These are phyloP conservation scores for Polydrusus tereticollis DNA, from an alignment of 2,888 invertebrate species.

Conservation along the genomic window DNA sequence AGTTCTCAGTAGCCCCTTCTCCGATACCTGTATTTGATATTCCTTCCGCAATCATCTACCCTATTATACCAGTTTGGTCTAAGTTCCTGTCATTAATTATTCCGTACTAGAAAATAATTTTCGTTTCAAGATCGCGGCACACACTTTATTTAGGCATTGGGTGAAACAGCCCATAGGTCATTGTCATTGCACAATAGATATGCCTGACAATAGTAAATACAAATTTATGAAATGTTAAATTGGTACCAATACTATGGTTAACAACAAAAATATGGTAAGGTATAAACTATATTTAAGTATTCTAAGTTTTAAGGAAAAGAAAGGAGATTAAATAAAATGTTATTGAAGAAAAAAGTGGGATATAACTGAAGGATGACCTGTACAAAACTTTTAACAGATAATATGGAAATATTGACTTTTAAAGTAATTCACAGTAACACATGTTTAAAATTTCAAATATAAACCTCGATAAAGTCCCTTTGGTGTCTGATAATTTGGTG, in stretches of 20 bases:
- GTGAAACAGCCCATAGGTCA: no score
- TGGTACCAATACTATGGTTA: neutral
- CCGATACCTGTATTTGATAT: no score
- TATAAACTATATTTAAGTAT: neutral
- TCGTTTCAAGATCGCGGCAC: no score
- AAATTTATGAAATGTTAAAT: no score
- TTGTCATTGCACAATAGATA: no score
- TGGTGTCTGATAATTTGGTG: conserved; percentile 32
- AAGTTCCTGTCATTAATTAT: no score
- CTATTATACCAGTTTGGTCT: no score
- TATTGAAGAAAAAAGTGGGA: conserved; percentile 5
- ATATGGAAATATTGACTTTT: neutral
- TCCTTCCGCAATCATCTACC: no score
- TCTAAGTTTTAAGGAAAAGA: neutral
- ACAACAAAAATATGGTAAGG: neutral
- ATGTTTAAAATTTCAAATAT: neutral
- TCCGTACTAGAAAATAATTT: no score
- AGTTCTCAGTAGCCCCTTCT: no score
- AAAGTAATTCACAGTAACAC: neutral
- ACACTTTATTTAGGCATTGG: no score
- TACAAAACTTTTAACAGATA: neutral
- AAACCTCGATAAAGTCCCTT: neutral
- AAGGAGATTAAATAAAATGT: neutral
- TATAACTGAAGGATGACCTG: conserved; percentile 1
- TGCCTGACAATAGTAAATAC: no score